These are phyloP conservation scores for Cromileptes altivelis DNA, from an alignment of 2,113 vertebrate species.

Conservation along the genomic window DNA sequence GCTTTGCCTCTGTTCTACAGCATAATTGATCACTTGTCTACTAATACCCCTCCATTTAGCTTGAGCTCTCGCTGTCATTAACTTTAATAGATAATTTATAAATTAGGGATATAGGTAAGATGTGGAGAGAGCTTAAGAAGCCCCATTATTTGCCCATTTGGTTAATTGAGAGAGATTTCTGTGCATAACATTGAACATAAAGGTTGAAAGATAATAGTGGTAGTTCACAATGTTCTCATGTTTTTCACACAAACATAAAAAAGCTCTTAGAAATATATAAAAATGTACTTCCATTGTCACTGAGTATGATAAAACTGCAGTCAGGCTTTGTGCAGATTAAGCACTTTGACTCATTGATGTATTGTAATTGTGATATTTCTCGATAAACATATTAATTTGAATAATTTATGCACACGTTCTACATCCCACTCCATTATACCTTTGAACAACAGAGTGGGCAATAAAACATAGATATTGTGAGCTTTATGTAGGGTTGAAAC, in stretches of 20 bases:
- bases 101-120: slow-evolving; percentile 45
- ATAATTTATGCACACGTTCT: slow-evolving; percentile 84
- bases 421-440: slow-evolving; percentile 81
- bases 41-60: slow-evolving; percentile 73
- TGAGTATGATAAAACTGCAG: slow-evolving; percentile 67
- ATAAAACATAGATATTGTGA: slow-evolving; percentile 84
- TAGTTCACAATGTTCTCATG: neutral
- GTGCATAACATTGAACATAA: neutral
- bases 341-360: slow-evolving; percentile 77
- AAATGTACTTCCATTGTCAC: slow-evolving; percentile 18
- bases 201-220: neutral
- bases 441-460: slow-evolving; percentile 80
- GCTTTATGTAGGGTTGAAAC: slow-evolving; percentile 84
- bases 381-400: slow-evolving; percentile 81
- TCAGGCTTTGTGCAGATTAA: slow-evolving; percentile 78
- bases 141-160: slow-evolving; percentile 28
- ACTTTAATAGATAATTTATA: slow-evolving; percentile 60
- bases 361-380: slow-evolving; percentile 75
- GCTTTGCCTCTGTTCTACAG: slow-evolving; percentile 76
- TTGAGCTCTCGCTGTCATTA: slow-evolving; percentile 62
- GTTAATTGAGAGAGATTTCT: slow-evolving; percentile 14
- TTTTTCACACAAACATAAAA: slow-evolving; percentile 28
- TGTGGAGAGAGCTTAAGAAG: slow-evolving; percentile 11
- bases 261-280: slow-evolving; percentile 52
- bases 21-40: slow-evolving; percentile 76